Conservation (phyloP, 2,888 invertebrate genomes). For the Tethea ocularis region DNA sequence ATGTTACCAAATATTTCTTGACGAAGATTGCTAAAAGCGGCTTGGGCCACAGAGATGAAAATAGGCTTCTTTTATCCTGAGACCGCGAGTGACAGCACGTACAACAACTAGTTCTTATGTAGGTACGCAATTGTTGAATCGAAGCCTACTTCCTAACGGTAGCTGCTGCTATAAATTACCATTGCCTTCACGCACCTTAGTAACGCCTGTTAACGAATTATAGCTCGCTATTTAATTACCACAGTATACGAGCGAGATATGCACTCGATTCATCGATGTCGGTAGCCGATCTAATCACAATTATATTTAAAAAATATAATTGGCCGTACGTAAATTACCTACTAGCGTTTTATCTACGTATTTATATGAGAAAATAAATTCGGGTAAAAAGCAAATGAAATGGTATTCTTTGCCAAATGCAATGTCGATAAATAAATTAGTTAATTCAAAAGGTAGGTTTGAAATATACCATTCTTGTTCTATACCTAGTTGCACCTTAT, state of each 20-base stretch:
- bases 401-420: too few relatives aligned
- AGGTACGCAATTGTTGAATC: not conserved
- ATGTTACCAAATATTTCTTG: too few relatives aligned
- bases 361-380: too few relatives aligned
- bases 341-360: constrained; percentile 4
- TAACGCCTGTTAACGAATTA: constrained; percentile 69
- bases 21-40: too few relatives aligned
- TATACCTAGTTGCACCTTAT: too few relatives aligned
- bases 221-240: constrained; percentile 72
- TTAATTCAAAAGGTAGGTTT: too few relatives aligned
- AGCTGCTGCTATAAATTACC: constrained; percentile 21
- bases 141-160: constrained; percentile 15
- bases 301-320: constrained; percentile 46
- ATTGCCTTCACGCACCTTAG: constrained; percentile 55
- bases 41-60: too few relatives aligned
- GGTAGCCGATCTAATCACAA: constrained; percentile 57
- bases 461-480: too few relatives aligned
- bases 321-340: constrained; percentile 31
- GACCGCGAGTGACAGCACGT: too few relatives aligned
- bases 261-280: constrained; percentile 48
- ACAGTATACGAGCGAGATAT: constrained; percentile 13
- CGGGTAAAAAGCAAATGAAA: too few relatives aligned
- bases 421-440: too few relatives aligned
- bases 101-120: not conserved
- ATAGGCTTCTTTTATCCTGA: too few relatives aligned